Evolutionary conservation across 2,113 vertebrate genomes (phyloP).

Genomic region (Bambusicola thoracicus): DNA sequence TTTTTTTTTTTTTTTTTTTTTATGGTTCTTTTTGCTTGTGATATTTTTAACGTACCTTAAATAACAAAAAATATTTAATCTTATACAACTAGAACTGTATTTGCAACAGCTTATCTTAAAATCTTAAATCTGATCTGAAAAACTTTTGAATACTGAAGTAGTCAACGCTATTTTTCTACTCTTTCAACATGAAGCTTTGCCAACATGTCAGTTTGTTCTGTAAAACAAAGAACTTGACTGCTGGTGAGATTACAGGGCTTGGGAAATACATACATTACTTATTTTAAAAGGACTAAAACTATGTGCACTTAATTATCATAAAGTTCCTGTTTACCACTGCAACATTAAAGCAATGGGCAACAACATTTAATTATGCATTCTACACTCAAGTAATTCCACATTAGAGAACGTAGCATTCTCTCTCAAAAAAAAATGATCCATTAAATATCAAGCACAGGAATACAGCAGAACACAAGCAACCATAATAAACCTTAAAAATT

Average conservation of each 20-base stretch:
- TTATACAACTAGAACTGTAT: background rate
- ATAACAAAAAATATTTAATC: background rate
- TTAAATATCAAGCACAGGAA: background rate
- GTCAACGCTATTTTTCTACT: background rate
- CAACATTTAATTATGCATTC: background rate
- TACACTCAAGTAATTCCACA: background rate
- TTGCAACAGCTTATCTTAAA: background rate
- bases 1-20: background rate
- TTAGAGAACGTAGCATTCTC: background rate
- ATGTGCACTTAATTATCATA: background rate
- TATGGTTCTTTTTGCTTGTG: background rate
- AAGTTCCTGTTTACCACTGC: background rate
- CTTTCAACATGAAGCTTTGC: background rate
- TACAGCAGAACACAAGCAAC: background rate
- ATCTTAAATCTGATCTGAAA: background rate
- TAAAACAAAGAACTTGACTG: background rate
- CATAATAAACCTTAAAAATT: background rate
- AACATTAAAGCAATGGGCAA: background rate
- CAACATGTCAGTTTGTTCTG: background rate
- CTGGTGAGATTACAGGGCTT: background rate
- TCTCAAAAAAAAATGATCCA: background rate
- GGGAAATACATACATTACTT: background rate
- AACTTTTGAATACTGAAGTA: background rate
- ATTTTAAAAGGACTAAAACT: background rate
- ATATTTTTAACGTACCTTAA: background rate